Base-by-base conservation (phyloP, 2,113 vertebrate species). In the Stigmatopora nigra region DNA sequence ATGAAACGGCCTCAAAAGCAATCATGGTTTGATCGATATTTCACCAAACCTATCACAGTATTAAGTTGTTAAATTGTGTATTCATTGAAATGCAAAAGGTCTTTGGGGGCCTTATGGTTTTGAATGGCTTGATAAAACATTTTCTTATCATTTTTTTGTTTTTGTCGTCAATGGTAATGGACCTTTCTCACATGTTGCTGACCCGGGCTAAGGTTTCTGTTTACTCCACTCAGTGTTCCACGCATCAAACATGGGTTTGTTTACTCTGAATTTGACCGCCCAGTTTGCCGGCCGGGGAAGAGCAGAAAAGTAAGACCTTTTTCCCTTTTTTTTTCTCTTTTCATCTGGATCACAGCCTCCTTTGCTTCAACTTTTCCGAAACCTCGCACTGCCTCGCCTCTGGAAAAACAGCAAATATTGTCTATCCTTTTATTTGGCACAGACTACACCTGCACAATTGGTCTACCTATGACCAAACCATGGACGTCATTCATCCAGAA, bases 231-330 rank as follows among this genome's bases (percentile, higher is more conserved):
- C 83, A 74, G 82, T 79, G 78, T 84, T 78, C 82, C 63, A 15
- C 74, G 72, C 81, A 83, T 88, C 72, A 88, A 84, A 84, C 82
- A 78, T 73, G 77, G 75, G 82, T 87, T 86, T 89, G 86, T 91
- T 91, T 89, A 89, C 87, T 83, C 64, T 81, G 31, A 77, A 79
- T 81, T 71, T 81, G 80, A 79, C 84, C 85, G 69, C 83, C 86
- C 85, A 78, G 75, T 62, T 63, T 61, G 66, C 86, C 82, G 81
- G 71, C 61, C 66, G 59, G 65, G 52, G 64, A 84, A 67, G 53
- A 60, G 55, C 72, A 68, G 69, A 79, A 56, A 6, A n/a, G n/a
- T n/a, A 38, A 67, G 62, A 69, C 69, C 72, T 58, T 67, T 79
- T 68, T 76, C 12, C 78, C n/a, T n/a, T 64, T 72, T 64, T 71